Conservation (phyloP, 2,113 vertebrate species). For the Hassar affinis region DNA sequence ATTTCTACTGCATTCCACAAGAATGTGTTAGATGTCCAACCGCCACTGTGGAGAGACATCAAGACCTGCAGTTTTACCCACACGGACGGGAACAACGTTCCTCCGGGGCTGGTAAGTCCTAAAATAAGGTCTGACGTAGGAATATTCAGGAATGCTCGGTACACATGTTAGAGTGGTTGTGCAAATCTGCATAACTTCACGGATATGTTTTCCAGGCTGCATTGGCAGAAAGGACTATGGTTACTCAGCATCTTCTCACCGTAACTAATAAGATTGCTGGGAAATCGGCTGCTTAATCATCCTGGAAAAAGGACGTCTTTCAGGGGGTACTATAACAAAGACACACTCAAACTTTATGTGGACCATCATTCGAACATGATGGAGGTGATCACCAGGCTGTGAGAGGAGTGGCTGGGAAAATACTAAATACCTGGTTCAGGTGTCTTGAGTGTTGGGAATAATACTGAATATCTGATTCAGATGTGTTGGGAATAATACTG, state of each 20-base stretch:
- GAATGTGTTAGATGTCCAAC: not conserved
- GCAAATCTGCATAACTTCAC: slow-evolving; percentile 59
- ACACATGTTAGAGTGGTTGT: slow-evolving; percentile 41
- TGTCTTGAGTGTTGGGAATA: not conserved
- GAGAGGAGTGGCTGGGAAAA: not conserved
- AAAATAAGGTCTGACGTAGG: slow-evolving; percentile 35
- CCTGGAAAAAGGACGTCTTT: slow-evolving; percentile 55
- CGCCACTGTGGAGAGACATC: not conserved
- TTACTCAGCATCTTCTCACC: slow-evolving; percentile 69
- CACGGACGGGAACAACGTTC: slow-evolving; percentile 17
- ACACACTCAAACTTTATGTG: slow-evolving; percentile 9
- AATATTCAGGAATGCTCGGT: slow-evolving; percentile 31
- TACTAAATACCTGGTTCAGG: not conserved
- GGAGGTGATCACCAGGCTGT: not conserved
- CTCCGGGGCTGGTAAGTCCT: slow-evolving; percentile 3
- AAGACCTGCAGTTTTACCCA: not conserved
- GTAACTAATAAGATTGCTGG: slow-evolving; percentile 66
- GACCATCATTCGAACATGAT: not conserved
- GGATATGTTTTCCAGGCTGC: slow-evolving; percentile 56
- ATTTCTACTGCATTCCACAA: not conserved
- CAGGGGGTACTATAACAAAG: slow-evolving; percentile 27
- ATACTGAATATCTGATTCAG: not conserved
- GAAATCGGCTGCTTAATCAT: slow-evolving; percentile 64
- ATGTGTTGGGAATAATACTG: not conserved
- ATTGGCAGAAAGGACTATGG: slow-evolving; percentile 61